Evolutionary conservation across 2,113 vertebrate species (phyloP).

Genomic region (Vulpes vulpes): DNA sequence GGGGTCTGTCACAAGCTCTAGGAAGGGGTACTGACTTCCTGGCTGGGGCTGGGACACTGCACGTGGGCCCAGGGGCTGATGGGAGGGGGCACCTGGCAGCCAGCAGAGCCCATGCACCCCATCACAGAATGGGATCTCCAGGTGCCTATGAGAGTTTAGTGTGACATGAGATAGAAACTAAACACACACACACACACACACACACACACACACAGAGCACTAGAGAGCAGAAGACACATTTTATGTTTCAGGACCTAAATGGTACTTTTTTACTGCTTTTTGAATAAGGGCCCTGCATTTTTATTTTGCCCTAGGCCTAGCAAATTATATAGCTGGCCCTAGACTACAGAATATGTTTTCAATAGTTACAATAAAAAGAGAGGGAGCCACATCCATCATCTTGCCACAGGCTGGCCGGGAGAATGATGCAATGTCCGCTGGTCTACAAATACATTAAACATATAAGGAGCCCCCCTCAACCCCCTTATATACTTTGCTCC

Average conservation of each 20-base stretch:
- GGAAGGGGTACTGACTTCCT: not conserved
- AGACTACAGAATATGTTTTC: not conserved
- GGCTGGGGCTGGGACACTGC: not conserved
- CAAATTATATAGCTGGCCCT: not conserved
- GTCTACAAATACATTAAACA: not conserved
- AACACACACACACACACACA: not conserved
- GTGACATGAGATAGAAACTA: not conserved
- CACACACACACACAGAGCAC: not conserved
- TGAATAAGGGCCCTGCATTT: not conserved
- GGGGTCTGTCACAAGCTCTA: not conserved
- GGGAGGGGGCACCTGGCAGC: not conserved
- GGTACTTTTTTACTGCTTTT: constrained; percentile 9
- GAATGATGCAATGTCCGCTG: not conserved
- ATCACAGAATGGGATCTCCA: not conserved
- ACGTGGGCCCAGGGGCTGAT: not conserved
- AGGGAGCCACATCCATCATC: not conserved
- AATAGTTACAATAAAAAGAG: not conserved
- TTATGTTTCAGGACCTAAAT: constrained; percentile 2
- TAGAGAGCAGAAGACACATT: not conserved
- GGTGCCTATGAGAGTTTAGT: not conserved
- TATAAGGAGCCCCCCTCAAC: not conserved
- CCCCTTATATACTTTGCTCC: not conserved
- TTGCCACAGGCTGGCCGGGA: not conserved
- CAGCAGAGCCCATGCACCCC: not conserved
- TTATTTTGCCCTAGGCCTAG: constrained; percentile 2